A percentile compares a stretch with the other conserved stretches of the same genome.
These are phyloP conservation scores for Apantesis nais DNA, from an alignment of 2,888 invertebrate species.

Conservation along the genomic window DNA sequence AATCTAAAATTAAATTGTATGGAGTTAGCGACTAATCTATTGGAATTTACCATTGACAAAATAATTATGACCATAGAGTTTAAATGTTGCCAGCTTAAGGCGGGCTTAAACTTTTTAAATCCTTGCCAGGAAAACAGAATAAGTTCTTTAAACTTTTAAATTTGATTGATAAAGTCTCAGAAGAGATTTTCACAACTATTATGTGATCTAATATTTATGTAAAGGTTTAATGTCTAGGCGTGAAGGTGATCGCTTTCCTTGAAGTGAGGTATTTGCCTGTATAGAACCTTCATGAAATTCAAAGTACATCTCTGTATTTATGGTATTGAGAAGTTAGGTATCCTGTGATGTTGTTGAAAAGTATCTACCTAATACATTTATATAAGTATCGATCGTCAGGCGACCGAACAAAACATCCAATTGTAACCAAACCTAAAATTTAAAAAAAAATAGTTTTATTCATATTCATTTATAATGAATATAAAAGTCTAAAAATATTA, in stretches of 20 bases:
- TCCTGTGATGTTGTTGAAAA: background rate
- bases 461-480: too few relatives aligned
- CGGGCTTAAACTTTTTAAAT: background rate
- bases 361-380: too few relatives aligned
- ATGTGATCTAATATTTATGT: background rate
- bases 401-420: too few relatives aligned
- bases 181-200: background rate
- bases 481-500: too few relatives aligned
- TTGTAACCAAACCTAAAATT: too few relatives aligned
- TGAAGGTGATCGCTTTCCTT: background rate
- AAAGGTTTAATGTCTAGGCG: background rate
- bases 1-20: slow-evolving; percentile 28
- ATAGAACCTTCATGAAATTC: background rate
- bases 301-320: background rate
- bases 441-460: too few relatives aligned
- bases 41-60: slow-evolving; percentile 3
- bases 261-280: background rate
- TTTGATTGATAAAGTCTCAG: background rate
- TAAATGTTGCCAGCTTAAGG: background rate
- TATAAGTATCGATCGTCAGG: too few relatives aligned
- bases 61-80: slow-evolving; percentile 3
- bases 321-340: background rate
- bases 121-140: background rate
- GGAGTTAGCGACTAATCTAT: slow-evolving; percentile 1
- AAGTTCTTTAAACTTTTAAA: background rate